A percentile compares a stretch with the other conserved stretches of the same genome.
Conservation (phyloP, 2,797 vertebrate genomes). For the Anguilla anguilla region DNA sequence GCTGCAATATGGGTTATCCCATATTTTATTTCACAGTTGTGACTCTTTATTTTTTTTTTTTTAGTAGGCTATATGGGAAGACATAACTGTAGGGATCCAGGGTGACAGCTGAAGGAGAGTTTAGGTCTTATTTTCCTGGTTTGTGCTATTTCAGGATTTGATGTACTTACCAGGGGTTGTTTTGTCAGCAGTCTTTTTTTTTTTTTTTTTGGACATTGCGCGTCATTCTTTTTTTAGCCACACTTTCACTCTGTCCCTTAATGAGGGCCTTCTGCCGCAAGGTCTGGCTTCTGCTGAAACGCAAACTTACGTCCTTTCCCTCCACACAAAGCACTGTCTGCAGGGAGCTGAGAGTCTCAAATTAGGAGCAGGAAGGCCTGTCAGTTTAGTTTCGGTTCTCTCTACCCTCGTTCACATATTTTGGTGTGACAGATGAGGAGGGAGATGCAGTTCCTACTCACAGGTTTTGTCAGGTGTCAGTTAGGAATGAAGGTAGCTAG, state of each 20-base stretch:
- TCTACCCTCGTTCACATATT: not conserved
- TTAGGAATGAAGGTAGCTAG: not conserved
- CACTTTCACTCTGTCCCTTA: not conserved
- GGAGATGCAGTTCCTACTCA: not conserved
- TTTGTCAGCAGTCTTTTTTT: not conserved
- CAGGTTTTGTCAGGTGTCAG: not conserved
- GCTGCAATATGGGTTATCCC: not conserved
- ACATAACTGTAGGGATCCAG: not conserved
- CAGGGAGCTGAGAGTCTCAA: not conserved
- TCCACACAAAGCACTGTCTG: not conserved
- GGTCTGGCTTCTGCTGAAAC: not conserved
- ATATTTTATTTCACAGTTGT: not conserved
- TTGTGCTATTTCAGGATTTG: not conserved
- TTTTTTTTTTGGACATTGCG: not conserved
- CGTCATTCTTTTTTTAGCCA: not conserved
- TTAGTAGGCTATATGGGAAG: not conserved
- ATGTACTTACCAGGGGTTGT: not conserved
- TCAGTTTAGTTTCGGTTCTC: not conserved
- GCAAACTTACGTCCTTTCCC: not conserved
- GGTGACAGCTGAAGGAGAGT: not conserved
- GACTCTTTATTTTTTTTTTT: not conserved
- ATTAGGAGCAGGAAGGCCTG: not conserved
- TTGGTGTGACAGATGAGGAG: not conserved
- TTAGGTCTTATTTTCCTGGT: not conserved
- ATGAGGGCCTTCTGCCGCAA: not conserved